Evolutionary conservation across 2,113 vertebrate genomes (phyloP).

Genomic region (Petroica traversi): DNA sequence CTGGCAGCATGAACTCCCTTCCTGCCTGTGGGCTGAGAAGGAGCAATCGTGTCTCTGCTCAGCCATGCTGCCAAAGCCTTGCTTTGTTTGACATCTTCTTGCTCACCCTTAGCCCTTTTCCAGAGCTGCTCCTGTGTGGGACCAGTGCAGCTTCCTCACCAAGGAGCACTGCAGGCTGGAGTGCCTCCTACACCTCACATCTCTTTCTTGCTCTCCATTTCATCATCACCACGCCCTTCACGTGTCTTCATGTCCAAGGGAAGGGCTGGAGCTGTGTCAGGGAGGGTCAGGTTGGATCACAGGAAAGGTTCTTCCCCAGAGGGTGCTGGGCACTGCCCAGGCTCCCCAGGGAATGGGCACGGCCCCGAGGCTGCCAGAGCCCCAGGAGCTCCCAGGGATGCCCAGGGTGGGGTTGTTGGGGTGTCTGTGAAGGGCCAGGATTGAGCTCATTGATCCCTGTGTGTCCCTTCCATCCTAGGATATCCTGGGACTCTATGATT

Average conservation of each 20-base stretch:
- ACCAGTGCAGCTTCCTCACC: not conserved
- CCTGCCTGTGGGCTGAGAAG: not conserved
- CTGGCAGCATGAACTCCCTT: not conserved
- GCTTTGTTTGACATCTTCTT: not conserved
- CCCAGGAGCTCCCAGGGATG: not conserved
- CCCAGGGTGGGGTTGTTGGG: not conserved
- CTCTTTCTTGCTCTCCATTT: not conserved
- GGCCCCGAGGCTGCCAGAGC: not conserved
- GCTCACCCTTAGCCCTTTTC: not conserved
- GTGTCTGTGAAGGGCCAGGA: not conserved
- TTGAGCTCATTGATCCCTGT: not conserved
- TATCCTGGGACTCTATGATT: not conserved
- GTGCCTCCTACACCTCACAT: not conserved
- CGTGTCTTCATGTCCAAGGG: not conserved
- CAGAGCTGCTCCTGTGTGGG: not conserved
- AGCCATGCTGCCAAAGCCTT: not conserved
- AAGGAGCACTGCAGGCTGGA: not conserved
- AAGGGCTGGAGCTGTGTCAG: accelerated
- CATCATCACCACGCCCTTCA: not conserved
- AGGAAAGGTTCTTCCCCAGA: not conserved
- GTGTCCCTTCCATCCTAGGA: not conserved
- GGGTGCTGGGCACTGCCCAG: not conserved
- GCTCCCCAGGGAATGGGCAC: not conserved
- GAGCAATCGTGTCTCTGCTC: not conserved
- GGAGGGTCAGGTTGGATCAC: accelerated